Percentiles rank a stretch among this genome's conserved stretches.
Conservation (phyloP, 2,113 vertebrate species). For the Campylorhamphus procurvoides region DNA sequence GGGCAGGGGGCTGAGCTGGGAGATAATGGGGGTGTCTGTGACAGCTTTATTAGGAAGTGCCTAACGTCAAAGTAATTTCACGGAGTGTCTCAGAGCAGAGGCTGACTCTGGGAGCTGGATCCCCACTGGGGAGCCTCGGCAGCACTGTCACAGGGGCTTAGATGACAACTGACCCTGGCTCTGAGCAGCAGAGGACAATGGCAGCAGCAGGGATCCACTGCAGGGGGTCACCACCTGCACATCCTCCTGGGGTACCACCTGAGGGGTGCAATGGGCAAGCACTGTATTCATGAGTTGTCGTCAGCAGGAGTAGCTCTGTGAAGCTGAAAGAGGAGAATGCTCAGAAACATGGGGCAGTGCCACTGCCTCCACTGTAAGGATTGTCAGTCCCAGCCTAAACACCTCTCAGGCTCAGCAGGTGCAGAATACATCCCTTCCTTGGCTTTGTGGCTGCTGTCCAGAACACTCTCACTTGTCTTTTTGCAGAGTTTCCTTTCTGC, state of each 20-base stretch:
- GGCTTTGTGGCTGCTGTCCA: not conserved
- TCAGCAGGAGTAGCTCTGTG: not conserved
- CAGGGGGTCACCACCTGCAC: fast-evolving
- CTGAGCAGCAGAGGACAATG: not conserved
- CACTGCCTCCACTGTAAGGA: not conserved
- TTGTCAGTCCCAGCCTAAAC: not conserved
- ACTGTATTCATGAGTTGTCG: fast-evolving
- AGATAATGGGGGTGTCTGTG: constrained; percentile 62
- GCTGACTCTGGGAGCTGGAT: not conserved
- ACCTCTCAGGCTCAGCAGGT: not conserved
- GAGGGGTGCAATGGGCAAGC: fast-evolving
- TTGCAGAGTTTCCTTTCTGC: not conserved
- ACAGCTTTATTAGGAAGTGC: constrained; percentile 72
- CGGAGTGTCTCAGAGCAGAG: not conserved
- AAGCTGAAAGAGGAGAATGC: too few species aligned
- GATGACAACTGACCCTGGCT: not conserved
- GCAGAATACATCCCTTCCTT: fast-evolving
- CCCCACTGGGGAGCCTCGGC: not conserved
- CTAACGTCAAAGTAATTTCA: constrained; percentile 61
- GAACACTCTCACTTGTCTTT: not conserved
- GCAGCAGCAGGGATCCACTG: not conserved
- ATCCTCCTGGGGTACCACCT: not conserved
- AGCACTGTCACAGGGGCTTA: not conserved
- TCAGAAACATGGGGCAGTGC: not conserved
- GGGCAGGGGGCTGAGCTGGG: constrained; percentile 58